Conservation (phyloP, 2,113 vertebrate species). For the Balaeniceps rex region DNA sequence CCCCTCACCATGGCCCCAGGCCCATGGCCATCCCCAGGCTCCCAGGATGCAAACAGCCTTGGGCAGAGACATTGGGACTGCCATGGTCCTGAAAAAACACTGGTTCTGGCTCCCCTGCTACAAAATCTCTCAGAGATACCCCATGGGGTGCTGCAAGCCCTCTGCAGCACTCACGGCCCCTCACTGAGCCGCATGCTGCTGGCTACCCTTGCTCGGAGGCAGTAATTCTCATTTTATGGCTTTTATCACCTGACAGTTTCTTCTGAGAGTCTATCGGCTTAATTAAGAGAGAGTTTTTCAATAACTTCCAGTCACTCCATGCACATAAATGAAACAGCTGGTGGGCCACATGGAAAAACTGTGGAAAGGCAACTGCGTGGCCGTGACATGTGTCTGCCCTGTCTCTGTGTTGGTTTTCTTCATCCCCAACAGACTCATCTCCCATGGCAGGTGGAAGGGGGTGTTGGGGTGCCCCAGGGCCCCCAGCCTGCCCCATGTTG, state of each 20-base stretch:
- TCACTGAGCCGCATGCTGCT: rapidly evolving
- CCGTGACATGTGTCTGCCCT: background rate
- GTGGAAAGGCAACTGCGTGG: rapidly evolving
- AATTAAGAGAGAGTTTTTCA: background rate
- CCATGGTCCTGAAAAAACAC: rapidly evolving
- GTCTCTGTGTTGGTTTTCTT: background rate
- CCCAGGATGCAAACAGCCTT: rapidly evolving
- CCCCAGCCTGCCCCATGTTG: rapidly evolving
- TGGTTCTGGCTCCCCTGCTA: no score
- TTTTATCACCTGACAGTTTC: background rate
- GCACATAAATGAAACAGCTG: rapidly evolving
- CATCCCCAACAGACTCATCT: background rate
- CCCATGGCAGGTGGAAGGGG: background rate
- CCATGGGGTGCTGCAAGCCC: rapidly evolving
- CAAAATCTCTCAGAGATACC: background rate
- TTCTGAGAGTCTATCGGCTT: background rate
- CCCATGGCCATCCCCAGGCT: rapidly evolving
- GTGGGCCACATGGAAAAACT: rapidly evolving
- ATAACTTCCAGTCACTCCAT: background rate
- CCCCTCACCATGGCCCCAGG: rapidly evolving
- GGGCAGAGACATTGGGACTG: background rate
- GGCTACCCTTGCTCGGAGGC: background rate
- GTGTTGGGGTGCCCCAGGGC: background rate
- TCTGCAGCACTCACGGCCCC: rapidly evolving
- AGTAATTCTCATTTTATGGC: background rate